Base-by-base conservation (phyloP, 2,797 vertebrate species). In the Alca torda region DNA sequence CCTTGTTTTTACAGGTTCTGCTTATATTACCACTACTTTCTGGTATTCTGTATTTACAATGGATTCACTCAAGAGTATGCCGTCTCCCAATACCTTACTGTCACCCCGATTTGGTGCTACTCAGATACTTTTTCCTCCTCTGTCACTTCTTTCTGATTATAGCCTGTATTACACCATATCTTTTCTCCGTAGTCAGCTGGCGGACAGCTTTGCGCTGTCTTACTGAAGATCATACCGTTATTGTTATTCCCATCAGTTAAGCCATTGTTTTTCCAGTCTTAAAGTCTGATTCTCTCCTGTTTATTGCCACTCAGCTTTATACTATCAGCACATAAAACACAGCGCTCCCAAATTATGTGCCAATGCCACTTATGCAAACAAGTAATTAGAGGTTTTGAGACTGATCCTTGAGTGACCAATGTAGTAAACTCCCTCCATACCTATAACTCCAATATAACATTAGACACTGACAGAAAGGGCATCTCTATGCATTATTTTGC, bases 121-220 rank as follows among this genome's bases (percentile, higher is more conserved):
- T 16, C 24, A 39, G 9, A 39, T 11, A 17, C 11, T 31, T 61
- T 54, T 45, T 31, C 16, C 35, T 28, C 8, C 35, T 35, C 31
- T 48, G 33, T 45, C 13, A 11, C 3, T 64, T 60, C 11, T 60
- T 77, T 45, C 35, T 76, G 46, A 33, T 48, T 86, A 23, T 10
- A 28, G 6, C 21, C 26, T 35, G 4, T 61, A n/a, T 51, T 57
- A 16, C 24, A 18, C 5, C n/a, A 19, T 12, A 18, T 21, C 46
- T 30, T 45, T 79, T n/a, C 45, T 69, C 31, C 0, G 0, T 1
- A 33, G 11, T 70, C 73, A 41, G 64, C 56, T 48, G 18, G 18
- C 2, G 0, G 13, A 6, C 1, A 0, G 33, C 53, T 59, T 72
- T 75, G 60, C 16, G 6, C 17, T 0, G 0, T 28, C 3, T 23